A percentile compares a stretch with the other conserved stretches of the same genome.
phyloP scores from a whole-genome alignment of 37 sponge, comb jelly and placozoan species.

The Agelas oroides region DNA sequence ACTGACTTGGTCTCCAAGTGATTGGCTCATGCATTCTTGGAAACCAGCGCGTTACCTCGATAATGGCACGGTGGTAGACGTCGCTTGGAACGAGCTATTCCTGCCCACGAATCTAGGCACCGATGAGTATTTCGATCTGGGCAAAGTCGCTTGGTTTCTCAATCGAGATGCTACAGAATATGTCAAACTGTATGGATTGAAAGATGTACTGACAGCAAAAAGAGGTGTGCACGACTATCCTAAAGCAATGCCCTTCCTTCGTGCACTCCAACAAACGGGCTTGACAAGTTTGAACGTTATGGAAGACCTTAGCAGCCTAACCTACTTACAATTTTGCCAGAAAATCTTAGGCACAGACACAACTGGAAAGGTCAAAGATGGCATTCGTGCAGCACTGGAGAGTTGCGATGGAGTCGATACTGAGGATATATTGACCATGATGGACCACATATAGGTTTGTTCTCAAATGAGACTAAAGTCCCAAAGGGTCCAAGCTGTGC shows the following conservation, averaged over 20 bases:
- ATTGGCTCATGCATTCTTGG: slow-evolving; percentile 24
- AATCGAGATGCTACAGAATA: not conserved
- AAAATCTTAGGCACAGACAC: not conserved
- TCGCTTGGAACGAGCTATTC: slow-evolving; percentile 6
- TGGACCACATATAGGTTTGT: slow-evolving; percentile 2
- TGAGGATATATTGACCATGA: slow-evolving; percentile 5
- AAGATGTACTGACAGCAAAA: not conserved
- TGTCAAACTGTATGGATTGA: not conserved
- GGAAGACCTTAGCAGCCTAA: not conserved
- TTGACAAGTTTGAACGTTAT: slow-evolving; percentile 7
- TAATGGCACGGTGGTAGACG: not conserved
- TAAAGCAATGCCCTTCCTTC: not conserved
- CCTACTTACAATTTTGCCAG: not conserved
- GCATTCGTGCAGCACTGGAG: not conserved
- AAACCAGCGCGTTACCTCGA: slow-evolving; percentile 3
- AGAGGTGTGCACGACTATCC: not conserved
- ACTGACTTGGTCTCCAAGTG: slow-evolving; percentile 17
- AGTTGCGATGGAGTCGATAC: slow-evolving; percentile 3
- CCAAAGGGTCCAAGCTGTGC: slow-evolving; percentile 9
- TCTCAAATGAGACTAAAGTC: slow-evolving; percentile 7
- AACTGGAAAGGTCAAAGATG: not conserved
- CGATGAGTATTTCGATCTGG: not conserved
- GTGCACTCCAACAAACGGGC: slow-evolving; percentile 7
- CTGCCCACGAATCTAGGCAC: slow-evolving; percentile 1
- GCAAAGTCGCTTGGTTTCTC: not conserved